phyloP scores from a whole-genome alignment of 2,888 invertebrate genomes.

The Athalia cordata region DNA sequence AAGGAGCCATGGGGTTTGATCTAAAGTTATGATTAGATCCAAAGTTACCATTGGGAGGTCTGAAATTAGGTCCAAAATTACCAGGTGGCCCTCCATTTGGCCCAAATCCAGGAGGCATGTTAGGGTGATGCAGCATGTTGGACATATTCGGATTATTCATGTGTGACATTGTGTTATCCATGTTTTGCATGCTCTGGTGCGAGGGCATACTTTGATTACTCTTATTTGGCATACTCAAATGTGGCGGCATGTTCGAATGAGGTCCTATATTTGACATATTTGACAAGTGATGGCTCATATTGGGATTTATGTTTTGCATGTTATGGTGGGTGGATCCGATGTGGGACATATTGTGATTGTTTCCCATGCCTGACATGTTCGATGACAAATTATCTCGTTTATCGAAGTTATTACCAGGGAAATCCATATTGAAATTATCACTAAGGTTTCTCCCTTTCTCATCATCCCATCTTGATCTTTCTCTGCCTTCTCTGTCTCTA shows the following conservation, averaged over 20 bases:
- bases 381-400: slow-evolving; percentile 62
- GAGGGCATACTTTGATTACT: slow-evolving; percentile 48
- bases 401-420: slow-evolving; percentile 57
- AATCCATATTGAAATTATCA: slow-evolving; percentile 54
- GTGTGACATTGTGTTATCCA: slow-evolving; percentile 61
- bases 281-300: slow-evolving; percentile 63
- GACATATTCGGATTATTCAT: slow-evolving; percentile 48
- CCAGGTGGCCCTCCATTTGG: slow-evolving; percentile 66
- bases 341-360: slow-evolving; percentile 53
- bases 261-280: slow-evolving; percentile 58
- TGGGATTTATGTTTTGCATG: slow-evolving; percentile 68
- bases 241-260: slow-evolving; percentile 61
- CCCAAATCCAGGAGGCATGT: slow-evolving; percentile 66
- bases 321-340: slow-evolving; percentile 63
- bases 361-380: slow-evolving; percentile 55
- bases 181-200: slow-evolving; percentile 49
- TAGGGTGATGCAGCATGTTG: slow-evolving; percentile 65
- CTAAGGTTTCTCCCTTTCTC: slow-evolving; percentile 57
- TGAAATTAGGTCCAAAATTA: slow-evolving; percentile 61
- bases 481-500: slow-evolving; percentile 52
- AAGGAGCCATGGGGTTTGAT: slow-evolving; percentile 64
- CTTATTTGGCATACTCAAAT: slow-evolving; percentile 58
- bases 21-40: slow-evolving; percentile 66
- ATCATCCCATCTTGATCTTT: slow-evolving; percentile 64
- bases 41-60: slow-evolving; percentile 66